A percentile compares a stretch with the other conserved stretches of the same genome.
Conservation (phyloP, 2,888 invertebrate species). For the Torymus texanus region DNA sequence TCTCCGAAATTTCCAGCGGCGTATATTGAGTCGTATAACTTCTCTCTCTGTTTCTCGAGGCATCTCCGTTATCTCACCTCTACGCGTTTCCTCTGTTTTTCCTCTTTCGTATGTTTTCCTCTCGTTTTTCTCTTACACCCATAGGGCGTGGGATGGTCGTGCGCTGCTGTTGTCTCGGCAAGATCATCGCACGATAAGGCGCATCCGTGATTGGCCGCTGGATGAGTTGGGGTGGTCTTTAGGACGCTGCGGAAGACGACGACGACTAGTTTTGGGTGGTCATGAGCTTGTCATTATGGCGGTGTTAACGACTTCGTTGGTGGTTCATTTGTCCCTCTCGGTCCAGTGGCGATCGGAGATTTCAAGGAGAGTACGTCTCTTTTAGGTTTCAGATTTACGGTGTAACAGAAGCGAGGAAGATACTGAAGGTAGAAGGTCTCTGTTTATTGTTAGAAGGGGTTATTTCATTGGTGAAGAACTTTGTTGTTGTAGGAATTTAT, state of each 20-base stretch:
- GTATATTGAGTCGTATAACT: neutral
- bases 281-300: slow-evolving; percentile 13
- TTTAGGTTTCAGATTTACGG: slow-evolving; percentile 8
- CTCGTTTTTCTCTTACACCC: neutral
- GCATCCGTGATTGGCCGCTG: slow-evolving; percentile 15
- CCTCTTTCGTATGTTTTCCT: slow-evolving; percentile 1
- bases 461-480: too few species aligned
- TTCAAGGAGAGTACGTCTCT: neutral
- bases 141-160: too few species aligned
- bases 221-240: neutral
- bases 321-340: slow-evolving; percentile 17
- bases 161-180: neutral
- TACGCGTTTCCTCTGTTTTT: neutral
- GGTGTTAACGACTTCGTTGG: slow-evolving; percentile 30
- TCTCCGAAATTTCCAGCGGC: slow-evolving; percentile 16
- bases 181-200: slow-evolving; percentile 30
- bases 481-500: too few species aligned
- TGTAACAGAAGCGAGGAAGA: too few species aligned
- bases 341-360: too few species aligned
- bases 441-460: too few species aligned
- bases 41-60: neutral
- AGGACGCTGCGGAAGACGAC: neutral
- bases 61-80: slow-evolving; percentile 1
- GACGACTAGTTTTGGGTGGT: slow-evolving; percentile 33
- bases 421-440: too few species aligned